phyloP scores from a whole-genome alignment of 2,888 invertebrate genomes.

The Zootermopsis nevadensis region DNA sequence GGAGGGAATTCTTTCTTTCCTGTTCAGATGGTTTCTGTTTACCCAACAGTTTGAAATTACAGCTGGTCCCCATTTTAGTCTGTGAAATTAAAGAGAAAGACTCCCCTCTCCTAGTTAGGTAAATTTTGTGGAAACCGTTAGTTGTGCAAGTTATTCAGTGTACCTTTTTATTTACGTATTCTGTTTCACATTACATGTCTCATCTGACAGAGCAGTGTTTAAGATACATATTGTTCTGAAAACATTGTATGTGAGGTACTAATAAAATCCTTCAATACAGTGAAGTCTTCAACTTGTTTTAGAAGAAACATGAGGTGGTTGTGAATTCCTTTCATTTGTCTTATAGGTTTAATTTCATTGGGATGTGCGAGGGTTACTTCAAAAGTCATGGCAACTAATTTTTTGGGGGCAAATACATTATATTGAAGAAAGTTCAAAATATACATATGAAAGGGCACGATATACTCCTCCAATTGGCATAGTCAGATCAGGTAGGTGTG shows the following conservation, averaged over 20 bases:
- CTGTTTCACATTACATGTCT: conserved; percentile 47
- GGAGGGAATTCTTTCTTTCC: conserved; percentile 33
- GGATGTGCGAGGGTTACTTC: too few species aligned
- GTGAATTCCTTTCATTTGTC: neutral
- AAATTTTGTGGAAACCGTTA: conserved; percentile 41
- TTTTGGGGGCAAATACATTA: too few species aligned
- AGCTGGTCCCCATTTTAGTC: neutral
- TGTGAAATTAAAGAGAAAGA: conserved; percentile 28
- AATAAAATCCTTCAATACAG: conserved; percentile 51
- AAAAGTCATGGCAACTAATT: too few species aligned
- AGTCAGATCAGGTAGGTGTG: too few species aligned
- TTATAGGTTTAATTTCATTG: too few species aligned
- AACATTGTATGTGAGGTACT: conserved; percentile 53
- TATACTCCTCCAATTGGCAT: too few species aligned
- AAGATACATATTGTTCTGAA: conserved; percentile 52
- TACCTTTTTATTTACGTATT: conserved; percentile 46
- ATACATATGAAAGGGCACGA: too few species aligned
- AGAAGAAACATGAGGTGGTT: neutral
- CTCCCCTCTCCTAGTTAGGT: conserved; percentile 39
- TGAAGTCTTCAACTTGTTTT: conserved; percentile 7
- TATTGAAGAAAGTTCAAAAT: too few species aligned
- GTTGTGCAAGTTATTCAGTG: conserved; percentile 29
- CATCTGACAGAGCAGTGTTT: conserved; percentile 44
- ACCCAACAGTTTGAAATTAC: neutral
- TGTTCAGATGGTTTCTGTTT: neutral